These are phyloP conservation scores for Cantharis rufa DNA, from an alignment of 2,888 invertebrate species.

Conservation along the genomic window DNA sequence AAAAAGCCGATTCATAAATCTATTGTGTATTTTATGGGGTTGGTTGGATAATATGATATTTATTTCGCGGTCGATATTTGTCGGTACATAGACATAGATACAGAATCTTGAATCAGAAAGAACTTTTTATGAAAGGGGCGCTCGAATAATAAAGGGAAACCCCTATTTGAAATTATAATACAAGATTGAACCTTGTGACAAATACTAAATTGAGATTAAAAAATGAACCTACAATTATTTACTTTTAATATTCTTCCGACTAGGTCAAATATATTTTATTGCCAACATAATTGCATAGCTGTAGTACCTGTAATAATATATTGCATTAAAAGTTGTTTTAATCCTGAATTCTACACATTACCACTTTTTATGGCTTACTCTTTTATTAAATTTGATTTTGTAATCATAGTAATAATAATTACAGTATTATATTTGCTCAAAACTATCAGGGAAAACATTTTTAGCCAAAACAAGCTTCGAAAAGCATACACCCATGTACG, in stretches of 20 bases:
- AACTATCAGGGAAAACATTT: too few species aligned
- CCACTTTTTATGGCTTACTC: not conserved
- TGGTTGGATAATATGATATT: slow-evolving; percentile 22
- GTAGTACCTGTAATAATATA: not conserved
- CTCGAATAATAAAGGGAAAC: not conserved
- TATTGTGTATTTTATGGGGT: slow-evolving; percentile 16
- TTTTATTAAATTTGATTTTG: too few species aligned
- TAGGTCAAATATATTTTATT: not conserved
- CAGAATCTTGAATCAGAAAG: slow-evolving; percentile 12
- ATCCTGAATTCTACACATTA: not conserved
- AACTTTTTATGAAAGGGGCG: slow-evolving; percentile 13
- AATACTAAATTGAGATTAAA: not conserved
- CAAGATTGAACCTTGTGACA: not conserved
- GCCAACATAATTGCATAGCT: not conserved
- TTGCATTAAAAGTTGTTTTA: not conserved
- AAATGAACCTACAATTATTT: not conserved
- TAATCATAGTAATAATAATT: too few species aligned
- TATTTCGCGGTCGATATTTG: slow-evolving; percentile 26
- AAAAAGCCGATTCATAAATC: slow-evolving; percentile 19
- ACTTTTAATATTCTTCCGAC: not conserved
- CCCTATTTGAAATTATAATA: not conserved
- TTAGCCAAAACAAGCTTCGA: too few species aligned
- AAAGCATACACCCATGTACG: too few species aligned
- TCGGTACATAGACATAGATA: slow-evolving; percentile 24
- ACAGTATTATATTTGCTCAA: too few species aligned